Evolutionary conservation across 2,888 invertebrate genomes (phyloP).

Genomic region (Cistogaster globosa): DNA sequence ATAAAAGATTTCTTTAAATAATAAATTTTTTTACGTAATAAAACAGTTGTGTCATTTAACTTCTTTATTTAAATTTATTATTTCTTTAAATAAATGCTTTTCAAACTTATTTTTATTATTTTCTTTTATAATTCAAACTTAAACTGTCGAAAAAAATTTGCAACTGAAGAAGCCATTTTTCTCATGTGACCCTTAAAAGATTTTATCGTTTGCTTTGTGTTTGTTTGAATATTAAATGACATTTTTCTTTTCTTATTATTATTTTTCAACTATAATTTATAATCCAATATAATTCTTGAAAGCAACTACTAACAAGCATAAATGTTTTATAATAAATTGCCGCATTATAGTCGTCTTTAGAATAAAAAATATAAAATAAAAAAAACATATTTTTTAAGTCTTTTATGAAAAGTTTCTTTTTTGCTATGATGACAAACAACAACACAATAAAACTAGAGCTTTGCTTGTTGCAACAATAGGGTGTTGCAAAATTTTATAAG

Average conservation of each 20-base stretch:
- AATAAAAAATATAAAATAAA: slow-evolving; percentile 5
- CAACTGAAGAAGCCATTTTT: slow-evolving; percentile 22
- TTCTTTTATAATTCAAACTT: slow-evolving; percentile 24
- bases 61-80: background rate
- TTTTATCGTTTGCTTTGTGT: slow-evolving; percentile 37
- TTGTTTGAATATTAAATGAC: background rate
- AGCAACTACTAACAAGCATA: slow-evolving; percentile 58
- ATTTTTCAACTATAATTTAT: slow-evolving; percentile 53
- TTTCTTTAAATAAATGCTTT: background rate
- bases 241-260: background rate
- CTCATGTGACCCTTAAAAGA: slow-evolving; percentile 33
- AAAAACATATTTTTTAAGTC: slow-evolving; percentile 33
- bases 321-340: slow-evolving; percentile 67
- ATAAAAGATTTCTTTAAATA: too few relatives aligned
- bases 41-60: too few relatives aligned
- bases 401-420: slow-evolving; percentile 35
- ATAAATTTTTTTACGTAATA: too few relatives aligned
- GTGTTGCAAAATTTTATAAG: background rate
- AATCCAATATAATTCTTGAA: slow-evolving; percentile 54
- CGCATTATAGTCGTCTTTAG: slow-evolving; percentile 64
- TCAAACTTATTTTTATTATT: background rate
- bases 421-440: slow-evolving; percentile 53
- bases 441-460: slow-evolving; percentile 38
- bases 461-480: slow-evolving; percentile 47
- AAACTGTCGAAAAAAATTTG: slow-evolving; percentile 27